Evolutionary conservation across 2,888 invertebrate genomes (phyloP).

Genomic region (Drosophila koepferae): DNA sequence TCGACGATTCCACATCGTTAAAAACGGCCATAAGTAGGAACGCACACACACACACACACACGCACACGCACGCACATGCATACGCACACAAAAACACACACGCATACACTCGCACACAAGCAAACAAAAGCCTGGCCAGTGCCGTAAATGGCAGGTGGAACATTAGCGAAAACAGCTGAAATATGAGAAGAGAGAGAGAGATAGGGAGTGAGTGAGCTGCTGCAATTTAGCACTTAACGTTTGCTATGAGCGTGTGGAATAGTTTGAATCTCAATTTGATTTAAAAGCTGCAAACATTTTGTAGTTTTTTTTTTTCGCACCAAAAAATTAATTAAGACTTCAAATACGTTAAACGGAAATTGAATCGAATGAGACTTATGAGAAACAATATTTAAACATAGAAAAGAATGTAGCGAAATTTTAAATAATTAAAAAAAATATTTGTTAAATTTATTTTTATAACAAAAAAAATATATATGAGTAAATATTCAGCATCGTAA

Average conservation of each 20-base stretch:
- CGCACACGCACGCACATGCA: slow-evolving; percentile 2
- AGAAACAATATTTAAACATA: not conserved
- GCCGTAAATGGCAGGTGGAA: slow-evolving; percentile 68
- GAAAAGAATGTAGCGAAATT: not conserved
- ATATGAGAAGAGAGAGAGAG: slow-evolving; percentile 57
- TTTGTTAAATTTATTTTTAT: too few species aligned
- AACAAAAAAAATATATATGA: too few species aligned
- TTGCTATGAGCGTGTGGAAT: not conserved
- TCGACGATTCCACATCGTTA: slow-evolving; percentile 69
- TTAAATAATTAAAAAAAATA: too few species aligned
- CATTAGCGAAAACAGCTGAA: slow-evolving; percentile 72
- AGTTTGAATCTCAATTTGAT: slow-evolving; percentile 32
- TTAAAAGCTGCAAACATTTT: slow-evolving; percentile 4
- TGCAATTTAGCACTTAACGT: slow-evolving; percentile 34
- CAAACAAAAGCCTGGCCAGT: slow-evolving; percentile 39
- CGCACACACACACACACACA: slow-evolving; percentile 21
- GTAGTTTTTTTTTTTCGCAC: not conserved
- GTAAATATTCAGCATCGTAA: too few species aligned
- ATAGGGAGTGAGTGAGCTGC: not conserved
- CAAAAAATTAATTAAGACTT: not conserved
- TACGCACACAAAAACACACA: slow-evolving; percentile 13
- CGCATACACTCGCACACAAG: slow-evolving; percentile 21
- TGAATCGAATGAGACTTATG: not conserved
- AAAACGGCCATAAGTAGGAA: slow-evolving; percentile 72
- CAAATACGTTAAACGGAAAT: not conserved